Percentiles rank a stretch among this genome's conserved stretches.
phyloP scores from a whole-genome alignment of 2,113 vertebrate genomes.

The Zootoca vivipara region DNA sequence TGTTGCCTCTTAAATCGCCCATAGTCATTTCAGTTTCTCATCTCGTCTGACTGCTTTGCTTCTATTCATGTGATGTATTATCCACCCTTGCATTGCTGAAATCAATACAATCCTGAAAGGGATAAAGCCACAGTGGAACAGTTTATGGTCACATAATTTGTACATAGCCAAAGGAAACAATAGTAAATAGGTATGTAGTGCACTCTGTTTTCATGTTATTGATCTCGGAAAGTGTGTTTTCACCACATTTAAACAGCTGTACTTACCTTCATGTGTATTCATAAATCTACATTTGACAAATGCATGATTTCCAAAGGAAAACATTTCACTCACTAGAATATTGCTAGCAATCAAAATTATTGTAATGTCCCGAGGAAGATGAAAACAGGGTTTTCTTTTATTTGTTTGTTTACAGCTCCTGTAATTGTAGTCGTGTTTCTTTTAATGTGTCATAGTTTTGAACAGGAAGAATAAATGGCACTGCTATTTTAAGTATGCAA shows the following conservation, averaged over 20 bases:
- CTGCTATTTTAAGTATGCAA: background rate
- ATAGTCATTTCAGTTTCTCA: slow-evolving; percentile 43
- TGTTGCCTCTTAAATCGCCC: slow-evolving; percentile 36
- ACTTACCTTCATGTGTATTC: slow-evolving; percentile 49
- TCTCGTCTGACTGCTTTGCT: slow-evolving; percentile 38
- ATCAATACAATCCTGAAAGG: slow-evolving; percentile 41
- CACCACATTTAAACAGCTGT: slow-evolving; percentile 20
- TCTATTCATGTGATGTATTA: slow-evolving; percentile 43
- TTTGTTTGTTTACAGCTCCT: background rate
- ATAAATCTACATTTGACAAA: slow-evolving; percentile 32
- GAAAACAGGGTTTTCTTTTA: background rate
- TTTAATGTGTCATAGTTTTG: background rate
- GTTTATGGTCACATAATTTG: background rate
- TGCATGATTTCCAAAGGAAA: background rate
- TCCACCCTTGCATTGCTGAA: slow-evolving; percentile 33
- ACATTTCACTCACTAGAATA: background rate
- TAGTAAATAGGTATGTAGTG: slow-evolving; percentile 16
- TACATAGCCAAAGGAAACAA: background rate
- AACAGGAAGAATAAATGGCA: slow-evolving; percentile 14
- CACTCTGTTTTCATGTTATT: background rate
- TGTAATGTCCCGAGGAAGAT: background rate
- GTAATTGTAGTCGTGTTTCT: background rate
- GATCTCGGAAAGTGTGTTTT: slow-evolving; percentile 18
- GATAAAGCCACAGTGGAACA: slow-evolving; percentile 40
- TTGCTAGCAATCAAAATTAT: background rate